A percentile compares a stretch with the other conserved stretches of the same genome.
These are phyloP conservation scores for Chrysopilus asiliformis DNA, from an alignment of 2,888 invertebrate species.

Conservation along the genomic window DNA sequence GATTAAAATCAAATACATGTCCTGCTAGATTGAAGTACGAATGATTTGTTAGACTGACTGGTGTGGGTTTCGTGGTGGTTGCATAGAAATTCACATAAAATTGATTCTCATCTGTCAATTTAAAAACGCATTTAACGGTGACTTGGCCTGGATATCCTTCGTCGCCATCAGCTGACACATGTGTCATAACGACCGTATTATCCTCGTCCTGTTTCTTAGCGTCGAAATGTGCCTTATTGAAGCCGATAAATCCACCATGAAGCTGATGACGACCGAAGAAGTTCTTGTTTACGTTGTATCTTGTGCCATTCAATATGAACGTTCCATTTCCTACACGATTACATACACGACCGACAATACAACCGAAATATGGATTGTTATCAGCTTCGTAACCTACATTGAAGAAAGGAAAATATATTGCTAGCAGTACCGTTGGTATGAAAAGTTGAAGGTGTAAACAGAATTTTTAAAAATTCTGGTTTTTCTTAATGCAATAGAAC, in stretches of 20 bases:
- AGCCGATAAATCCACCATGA: conserved; percentile 75
- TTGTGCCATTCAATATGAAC: conserved; percentile 52
- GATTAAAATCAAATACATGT: conserved; percentile 38
- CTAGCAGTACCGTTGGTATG: neutral
- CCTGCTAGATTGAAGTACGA: conserved; percentile 88
- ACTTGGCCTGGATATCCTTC: conserved; percentile 85
- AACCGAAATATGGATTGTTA: conserved; percentile 75
- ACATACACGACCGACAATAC: conserved; percentile 74
- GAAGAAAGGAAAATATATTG: conserved; percentile 4
- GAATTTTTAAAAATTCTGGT: conserved; percentile 2
- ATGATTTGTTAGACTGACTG: conserved; percentile 77
- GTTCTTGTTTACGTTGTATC: conserved; percentile 61
- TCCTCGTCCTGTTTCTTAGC: conserved; percentile 18
- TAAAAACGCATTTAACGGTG: conserved; percentile 53
- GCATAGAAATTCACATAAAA: conserved; percentile 64
- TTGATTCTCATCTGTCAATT: conserved; percentile 57
- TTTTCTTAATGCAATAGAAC: neutral
- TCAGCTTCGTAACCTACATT: conserved; percentile 49
- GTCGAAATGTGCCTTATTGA: conserved; percentile 66
- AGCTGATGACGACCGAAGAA: conserved; percentile 52
- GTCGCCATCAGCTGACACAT: conserved; percentile 63
- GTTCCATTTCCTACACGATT: conserved; percentile 63
- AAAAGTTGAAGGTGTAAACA: too few species aligned
- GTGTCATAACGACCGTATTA: conserved; percentile 50
- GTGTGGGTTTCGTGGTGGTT: conserved; percentile 61